Base-by-base conservation (phyloP, 2,888 invertebrate species). In the Rapana venosa region DNA sequence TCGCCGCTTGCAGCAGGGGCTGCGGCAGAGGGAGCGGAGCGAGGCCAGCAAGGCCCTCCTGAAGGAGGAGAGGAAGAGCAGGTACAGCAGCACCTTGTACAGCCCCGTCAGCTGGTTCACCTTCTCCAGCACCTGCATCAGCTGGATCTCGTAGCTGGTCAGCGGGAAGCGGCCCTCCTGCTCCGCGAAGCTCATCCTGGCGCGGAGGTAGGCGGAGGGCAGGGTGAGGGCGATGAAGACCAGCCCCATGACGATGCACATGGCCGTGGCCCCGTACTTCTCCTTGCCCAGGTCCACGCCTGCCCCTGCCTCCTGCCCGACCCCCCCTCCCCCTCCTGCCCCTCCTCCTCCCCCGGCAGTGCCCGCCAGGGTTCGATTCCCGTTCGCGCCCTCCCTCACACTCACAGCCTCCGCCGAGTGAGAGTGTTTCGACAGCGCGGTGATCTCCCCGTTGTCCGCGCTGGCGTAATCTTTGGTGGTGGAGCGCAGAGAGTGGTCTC, bases 231-330 rank as follows among this genome's bases (percentile, higher is more conserved):
- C 87, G 2, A 91, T 88, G 88, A 91, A 92, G 26, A 91, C 74
- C 6, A 92, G 6, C 0, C 92, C 92, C 20, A 89, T 88, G 0
- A 91, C 74, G 20, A 92, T 88, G n/a, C 91, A 91, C 36, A 91
- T 81, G 36, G 85, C 35, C 4, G 92, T 91, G 0, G 91, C 85
- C 6, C 90, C 32, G 5, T 81, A 85, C 20, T 88, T 89, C 56
- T 92, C 92, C 35, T 36, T 58, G 36, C 89, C 90, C 13, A 92
- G 85, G 70, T 92, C 91, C 0, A 91, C 15, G 15, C 79, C 83
- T 66, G n/a, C 84, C n/a, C 85, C 20, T 47, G 47, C 47, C 4
- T 47, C 47, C 8, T 47, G 47, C 17, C 36, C 0, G 11, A 8
- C 8, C 8, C 79, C 32, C 6, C 32, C 79, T 15, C 79, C 74